Evolutionary conservation across 2,797 vertebrate species (phyloP), one percentile per base, ranked within the genome.

Genomic region (Diplodus sargus): DNA sequence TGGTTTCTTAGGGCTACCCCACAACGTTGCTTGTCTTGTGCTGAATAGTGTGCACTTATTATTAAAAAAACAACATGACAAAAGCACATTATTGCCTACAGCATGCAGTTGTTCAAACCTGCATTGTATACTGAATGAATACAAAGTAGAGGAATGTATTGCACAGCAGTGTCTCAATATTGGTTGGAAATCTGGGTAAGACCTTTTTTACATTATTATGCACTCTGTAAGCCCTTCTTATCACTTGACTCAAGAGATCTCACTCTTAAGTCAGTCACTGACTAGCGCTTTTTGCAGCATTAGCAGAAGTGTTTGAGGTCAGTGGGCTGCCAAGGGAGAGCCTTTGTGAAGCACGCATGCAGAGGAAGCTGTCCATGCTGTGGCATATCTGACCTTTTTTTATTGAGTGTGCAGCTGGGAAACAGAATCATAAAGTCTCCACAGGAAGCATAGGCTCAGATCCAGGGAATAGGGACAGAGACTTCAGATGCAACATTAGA

Each of bases 391-490:
- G 71, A 90, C 85, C 79, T 73, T 72, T 78, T 87, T 85, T 84
- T 79, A 86, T 84, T 81, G 74, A 83, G 79, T 52, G 74, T 81
- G 85, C 82, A 85, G 80, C 86, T 88, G 79, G 80, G 82, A 78
- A 85, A 79, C 68, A 25, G 62, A 85, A 89, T 84, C 74, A 73
- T 87, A 84, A 91, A 85, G 71, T 82, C 73, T 83, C 65, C 42
- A 79, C 79, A 89, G 87, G 89, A 91, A 87, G 85, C 69, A 78
- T 72, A 87, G 70, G 74, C 79, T 81, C 43, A 42, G 65, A 85
- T 80, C 61, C 64, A 76, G 71, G 47, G 74, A 70, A 79, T 68
- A 39, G 85, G 73, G 82, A 89, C n/a, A 62, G 45, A 69, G 61
- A 48, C 58, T 30, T 74, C 23, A 81, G 66, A 87, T 75, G 80